Base-by-base conservation (phyloP, 2,888 invertebrate species). In the Lamproptera curius region DNA sequence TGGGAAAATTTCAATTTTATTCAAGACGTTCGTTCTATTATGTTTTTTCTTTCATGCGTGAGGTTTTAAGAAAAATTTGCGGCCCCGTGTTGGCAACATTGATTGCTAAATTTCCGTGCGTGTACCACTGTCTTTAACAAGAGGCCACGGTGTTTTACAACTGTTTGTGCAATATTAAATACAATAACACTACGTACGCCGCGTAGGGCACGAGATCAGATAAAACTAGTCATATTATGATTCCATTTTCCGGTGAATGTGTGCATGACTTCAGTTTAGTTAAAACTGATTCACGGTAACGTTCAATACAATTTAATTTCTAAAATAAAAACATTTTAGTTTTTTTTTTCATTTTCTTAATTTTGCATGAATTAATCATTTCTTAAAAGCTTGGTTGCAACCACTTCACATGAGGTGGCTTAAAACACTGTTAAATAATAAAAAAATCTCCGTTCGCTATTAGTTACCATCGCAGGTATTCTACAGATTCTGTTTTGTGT, bases 81-180 rank as follows among this genome's bases (percentile, higher is more conserved):
- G 39, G 37, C 46, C 20, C 47, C 43, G 43, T 38, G 40, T 28
- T 53, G 42, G 46, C 50, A 34, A 38, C 48, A 51, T 57, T 41
- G 52, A 46, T 57, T 58, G 47, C 56, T 50, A 50, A 56, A 58
- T 50, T 38, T 43, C 42, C 40, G 45, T 44, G 50, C 48, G 43
- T 45, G 53, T 46, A 51, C 9, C 48, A 34, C 37, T 35, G 47
- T 42, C 36, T 46, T 53, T 49, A 57, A 55, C 50, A 51, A 51
- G 50, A 56, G 56, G 56, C 57, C 50, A 48, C 51, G 38, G 50
- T 35, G 17, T 28, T n/a, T 36, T 42, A 46, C 47, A 39, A 31
- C 40, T n/a, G 53, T 47, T 56, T 56, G 53, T 56, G 56, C 56
- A 56, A 55, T 54, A 51, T 48, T 37, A 45, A 31, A 50, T 42